Base-by-base conservation (phyloP, 2,888 invertebrate species). In the Tortricodes alternella region DNA sequence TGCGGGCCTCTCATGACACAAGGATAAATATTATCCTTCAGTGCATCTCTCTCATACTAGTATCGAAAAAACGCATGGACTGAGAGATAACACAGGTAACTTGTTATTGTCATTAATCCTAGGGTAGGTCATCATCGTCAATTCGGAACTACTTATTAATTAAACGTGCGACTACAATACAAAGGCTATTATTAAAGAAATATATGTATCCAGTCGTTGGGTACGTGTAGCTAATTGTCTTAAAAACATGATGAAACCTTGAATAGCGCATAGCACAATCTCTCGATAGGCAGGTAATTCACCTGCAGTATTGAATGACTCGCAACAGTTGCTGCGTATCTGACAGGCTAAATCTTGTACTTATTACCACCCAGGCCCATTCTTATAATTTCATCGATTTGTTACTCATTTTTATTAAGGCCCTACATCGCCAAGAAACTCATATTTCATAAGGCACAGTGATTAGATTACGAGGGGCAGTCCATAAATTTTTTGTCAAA, bases 211-310 rank as follows among this genome's bases (percentile, higher is more conserved):
- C 43, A 46, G 46, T 46, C 23, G 46, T 44, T 29, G 44, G 23
- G 44, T 44, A 32, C 27, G 8, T 49, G 15, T 2, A 19, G 21
- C 44, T 44, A 56, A 56, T 50, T 50, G 44, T 38, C 37, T 38
- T 29, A 11, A 49, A 49, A 56, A 50, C 23, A 49, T 11, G 43
- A 55, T 19, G 35, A 44, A 55, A 21, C 56, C 56, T 56, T 56
- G 56, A 34, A 50, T 38, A 23, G 24, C 13, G 23, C 29, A 32
- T 18, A 52, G 21, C 46, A 52, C 52, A 55, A 55, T 55, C 53
- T 55, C 53, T 48, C 41, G 39, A 41, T 41, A 21, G 29, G 39
- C 29, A n/a, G n/a, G 23, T 16, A 29, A 44, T 34, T 9, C 46
- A 41, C 46, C 34, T 53, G 39, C 34, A 23, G 53, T 37, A 29